Base-by-base conservation (phyloP, 2,888 invertebrate species). In the Notodonta dromedarius region DNA sequence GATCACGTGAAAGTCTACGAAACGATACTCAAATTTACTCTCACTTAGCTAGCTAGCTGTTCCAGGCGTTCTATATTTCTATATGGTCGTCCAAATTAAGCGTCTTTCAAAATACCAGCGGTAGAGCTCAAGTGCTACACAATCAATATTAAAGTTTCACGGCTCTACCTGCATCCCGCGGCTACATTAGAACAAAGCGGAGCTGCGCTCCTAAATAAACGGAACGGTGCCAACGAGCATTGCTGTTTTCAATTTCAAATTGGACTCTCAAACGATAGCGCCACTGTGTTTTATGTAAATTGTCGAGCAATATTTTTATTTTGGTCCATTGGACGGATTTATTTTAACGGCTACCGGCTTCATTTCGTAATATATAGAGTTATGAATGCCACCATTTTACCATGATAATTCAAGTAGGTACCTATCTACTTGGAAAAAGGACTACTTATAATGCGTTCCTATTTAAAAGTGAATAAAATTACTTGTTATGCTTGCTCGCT, bases 231-330 rank as follows among this genome's bases (percentile, higher is more conserved):
- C 80, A 81, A 74, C 77, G 77, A 74, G 76, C 74, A 85, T 86
- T 86, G 80, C 86, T 89, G 85, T 88, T 90, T 91, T 89, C 88
- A 89, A 90, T 90, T 90, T 89, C 84, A 88, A 88, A 88, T 90
- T 89, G 87, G 82, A 84, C 83, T 82, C 81, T 79, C 81, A 80
- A 84, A 84, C 82, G 85, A 88, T 85, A 86, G 85, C 84, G 83
- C 83, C 84, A 85, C 85, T 83, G 85, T 81, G 82, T 86, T 87
- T 86, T 84, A 83, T 84, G 83, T 82, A 77, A 70, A 86, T 84
- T 83, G 68, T 82, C 86, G 82, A 84, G 78, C 76, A 73, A 77
- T 74, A 74, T 75, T 75, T 77, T 71, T 82, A 82, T 82, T 83
- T 82, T 82, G 76, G 77, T 76, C 70, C 78, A 82, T 82, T 78